These are phyloP conservation scores for Synodontis membranacea DNA, from an alignment of 2,113 vertebrate genomes.

Conservation along the genomic window DNA sequence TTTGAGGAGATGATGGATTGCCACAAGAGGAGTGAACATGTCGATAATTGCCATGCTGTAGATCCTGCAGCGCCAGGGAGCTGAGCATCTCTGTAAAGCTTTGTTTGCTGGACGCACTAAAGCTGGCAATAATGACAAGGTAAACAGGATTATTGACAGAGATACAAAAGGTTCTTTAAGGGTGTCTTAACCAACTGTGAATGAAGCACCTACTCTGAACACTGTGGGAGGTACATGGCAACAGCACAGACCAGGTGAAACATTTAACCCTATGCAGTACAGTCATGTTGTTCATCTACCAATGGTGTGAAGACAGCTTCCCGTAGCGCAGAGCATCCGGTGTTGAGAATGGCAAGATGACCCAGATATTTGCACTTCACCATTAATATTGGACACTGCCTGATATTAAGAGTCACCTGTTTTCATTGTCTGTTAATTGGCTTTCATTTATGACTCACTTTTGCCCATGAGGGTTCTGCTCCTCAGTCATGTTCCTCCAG, in stretches of 20 bases:
- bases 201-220: constrained; percentile 63
- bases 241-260: constrained; percentile 35
- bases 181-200: constrained; percentile 74
- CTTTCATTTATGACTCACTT: constrained; percentile 65
- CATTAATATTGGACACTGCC: constrained; percentile 3
- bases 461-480: constrained; percentile 47
- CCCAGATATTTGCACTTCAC: constrained; percentile 25
- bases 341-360: constrained; percentile 15
- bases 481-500: constrained; percentile 55
- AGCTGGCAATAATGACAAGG: constrained; percentile 74
- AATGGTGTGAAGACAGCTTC: background rate
- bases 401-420: constrained; percentile 51
- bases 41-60: constrained; percentile 70
- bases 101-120: constrained; percentile 74
- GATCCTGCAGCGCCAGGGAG: constrained; percentile 69
- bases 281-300: background rate
- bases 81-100: constrained; percentile 71
- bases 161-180: constrained; percentile 82
- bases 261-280: constrained; percentile 50
- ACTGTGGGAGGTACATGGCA: constrained; percentile 65
- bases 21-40: constrained; percentile 66
- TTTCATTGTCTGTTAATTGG: constrained; percentile 54
- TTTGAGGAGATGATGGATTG: constrained; percentile 57
- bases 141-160: constrained; percentile 80
- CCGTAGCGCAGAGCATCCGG: too few relatives aligned